Percentiles rank a stretch among this genome's conserved stretches.
Conservation (phyloP, 2,113 vertebrate genomes). For the Tupaia chinensis region DNA sequence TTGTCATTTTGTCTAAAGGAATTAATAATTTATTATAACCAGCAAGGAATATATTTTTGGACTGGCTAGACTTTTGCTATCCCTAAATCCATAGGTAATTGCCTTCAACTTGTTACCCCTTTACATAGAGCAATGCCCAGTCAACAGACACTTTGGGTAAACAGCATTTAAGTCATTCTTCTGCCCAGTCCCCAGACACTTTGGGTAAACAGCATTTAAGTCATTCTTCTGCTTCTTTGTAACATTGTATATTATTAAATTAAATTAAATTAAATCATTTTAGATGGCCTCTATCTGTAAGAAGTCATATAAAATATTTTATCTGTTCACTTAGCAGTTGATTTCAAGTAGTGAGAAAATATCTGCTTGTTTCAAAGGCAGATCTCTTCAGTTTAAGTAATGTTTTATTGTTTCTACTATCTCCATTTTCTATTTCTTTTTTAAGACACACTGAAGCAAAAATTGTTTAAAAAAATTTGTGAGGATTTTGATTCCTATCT, state of each 20-base stretch:
- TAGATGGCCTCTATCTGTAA: not conserved
- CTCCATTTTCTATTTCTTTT: slow-evolving; percentile 59
- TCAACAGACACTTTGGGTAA: not conserved
- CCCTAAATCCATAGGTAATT: not conserved
- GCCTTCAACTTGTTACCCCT: not conserved
- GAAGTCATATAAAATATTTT: not conserved
- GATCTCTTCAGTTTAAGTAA: slow-evolving; percentile 16
- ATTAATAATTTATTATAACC: not conserved
- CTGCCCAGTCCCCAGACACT: not conserved
- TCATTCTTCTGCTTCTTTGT: not conserved
- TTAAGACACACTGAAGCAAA: slow-evolving; percentile 88
- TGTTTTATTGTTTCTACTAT: not conserved
- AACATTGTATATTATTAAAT: not conserved
- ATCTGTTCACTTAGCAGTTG: not conserved
- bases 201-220: not conserved
- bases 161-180: not conserved
- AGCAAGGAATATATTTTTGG: not conserved
- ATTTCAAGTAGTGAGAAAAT: not conserved
- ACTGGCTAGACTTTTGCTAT: not conserved
- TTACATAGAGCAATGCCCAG: not conserved
- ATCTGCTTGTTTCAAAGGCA: not conserved
- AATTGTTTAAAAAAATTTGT: slow-evolving; percentile 90
- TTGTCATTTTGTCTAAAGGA: slow-evolving; percentile 6
- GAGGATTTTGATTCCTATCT: slow-evolving; percentile 83
- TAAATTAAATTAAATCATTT: not conserved